Evolutionary conservation across 2,888 invertebrate genomes (phyloP).

Genomic region (Carterocephalus palaemon): DNA sequence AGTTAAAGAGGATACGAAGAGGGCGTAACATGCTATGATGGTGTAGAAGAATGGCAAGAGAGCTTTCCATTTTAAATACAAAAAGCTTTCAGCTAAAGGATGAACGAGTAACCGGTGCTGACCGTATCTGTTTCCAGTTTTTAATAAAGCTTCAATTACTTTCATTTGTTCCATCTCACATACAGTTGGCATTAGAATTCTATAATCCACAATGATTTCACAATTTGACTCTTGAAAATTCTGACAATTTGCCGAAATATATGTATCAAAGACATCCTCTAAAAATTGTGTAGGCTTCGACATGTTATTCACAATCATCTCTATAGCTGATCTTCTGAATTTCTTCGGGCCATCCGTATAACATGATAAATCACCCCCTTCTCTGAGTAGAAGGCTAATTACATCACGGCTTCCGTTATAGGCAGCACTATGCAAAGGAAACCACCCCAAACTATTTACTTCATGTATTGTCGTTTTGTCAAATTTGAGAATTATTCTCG

Average conservation of each 20-base stretch:
- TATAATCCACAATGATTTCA: slow-evolving; percentile 72
- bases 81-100: slow-evolving; percentile 78
- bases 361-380: slow-evolving; percentile 69
- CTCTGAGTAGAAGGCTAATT: slow-evolving; percentile 58
- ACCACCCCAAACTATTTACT: slow-evolving; percentile 59
- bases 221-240: slow-evolving; percentile 62
- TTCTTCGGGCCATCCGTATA: slow-evolving; percentile 63
- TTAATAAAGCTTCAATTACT: slow-evolving; percentile 74
- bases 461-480: slow-evolving; percentile 66
- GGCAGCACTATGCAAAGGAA: slow-evolving; percentile 70
- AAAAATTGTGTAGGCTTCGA: slow-evolving; percentile 76
- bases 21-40: slow-evolving; percentile 67
- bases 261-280: slow-evolving; percentile 73
- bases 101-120: slow-evolving; percentile 73
- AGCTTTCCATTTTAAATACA: slow-evolving; percentile 78
- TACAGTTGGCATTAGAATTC: slow-evolving; percentile 63
- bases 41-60: slow-evolving; percentile 75
- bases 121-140: slow-evolving; percentile 71
- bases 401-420: slow-evolving; percentile 80
- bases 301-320: slow-evolving; percentile 71
- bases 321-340: slow-evolving; percentile 66
- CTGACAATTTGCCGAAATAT: slow-evolving; percentile 65
- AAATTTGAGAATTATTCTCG: slow-evolving; percentile 53
- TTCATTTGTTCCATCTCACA: slow-evolving; percentile 76
- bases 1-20: slow-evolving; percentile 73